phyloP scores from a whole-genome alignment of 2,797 vertebrate genomes.

The Smutsia gigantea region DNA sequence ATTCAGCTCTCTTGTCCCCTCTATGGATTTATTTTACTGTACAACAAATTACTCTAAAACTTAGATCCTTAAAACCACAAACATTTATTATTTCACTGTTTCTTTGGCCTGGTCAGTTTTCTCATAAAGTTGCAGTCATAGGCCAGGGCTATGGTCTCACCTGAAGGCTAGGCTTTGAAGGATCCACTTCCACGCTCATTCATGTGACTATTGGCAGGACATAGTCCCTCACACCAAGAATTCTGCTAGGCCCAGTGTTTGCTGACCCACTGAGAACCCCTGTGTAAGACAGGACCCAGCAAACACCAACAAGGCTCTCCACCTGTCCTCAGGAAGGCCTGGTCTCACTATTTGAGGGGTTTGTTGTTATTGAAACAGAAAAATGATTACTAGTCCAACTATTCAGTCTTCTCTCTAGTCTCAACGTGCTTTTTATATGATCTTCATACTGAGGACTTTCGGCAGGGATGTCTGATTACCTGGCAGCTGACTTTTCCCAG shows the following conservation, averaged over 20 bases:
- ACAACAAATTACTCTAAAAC: conserved; percentile 16
- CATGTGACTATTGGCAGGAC: not conserved
- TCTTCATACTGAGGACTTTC: not conserved
- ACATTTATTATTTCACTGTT: not conserved
- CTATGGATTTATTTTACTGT: not conserved
- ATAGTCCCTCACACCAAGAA: not conserved
- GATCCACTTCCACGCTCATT: not conserved
- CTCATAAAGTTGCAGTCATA: not conserved
- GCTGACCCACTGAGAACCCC: not conserved
- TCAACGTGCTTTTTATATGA: not conserved
- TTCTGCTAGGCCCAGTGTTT: not conserved
- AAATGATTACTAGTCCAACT: not conserved
- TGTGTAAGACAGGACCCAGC: not conserved
- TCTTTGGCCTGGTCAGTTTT: not conserved
- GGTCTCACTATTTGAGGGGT: not conserved
- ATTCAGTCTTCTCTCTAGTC: not conserved
- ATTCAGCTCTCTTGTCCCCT: not conserved
- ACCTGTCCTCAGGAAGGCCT: not conserved
- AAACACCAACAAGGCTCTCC: not conserved
- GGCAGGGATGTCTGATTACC: not conserved
- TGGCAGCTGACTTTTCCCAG: not conserved
- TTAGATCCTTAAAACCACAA: conserved; percentile 27
- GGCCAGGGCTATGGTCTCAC: not conserved
- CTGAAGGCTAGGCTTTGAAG: not conserved
- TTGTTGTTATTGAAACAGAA: not conserved